Evolutionary conservation across 2,888 invertebrate genomes (phyloP), one percentile per base, ranked within the genome.

Genomic region (Andrena flavipes): DNA sequence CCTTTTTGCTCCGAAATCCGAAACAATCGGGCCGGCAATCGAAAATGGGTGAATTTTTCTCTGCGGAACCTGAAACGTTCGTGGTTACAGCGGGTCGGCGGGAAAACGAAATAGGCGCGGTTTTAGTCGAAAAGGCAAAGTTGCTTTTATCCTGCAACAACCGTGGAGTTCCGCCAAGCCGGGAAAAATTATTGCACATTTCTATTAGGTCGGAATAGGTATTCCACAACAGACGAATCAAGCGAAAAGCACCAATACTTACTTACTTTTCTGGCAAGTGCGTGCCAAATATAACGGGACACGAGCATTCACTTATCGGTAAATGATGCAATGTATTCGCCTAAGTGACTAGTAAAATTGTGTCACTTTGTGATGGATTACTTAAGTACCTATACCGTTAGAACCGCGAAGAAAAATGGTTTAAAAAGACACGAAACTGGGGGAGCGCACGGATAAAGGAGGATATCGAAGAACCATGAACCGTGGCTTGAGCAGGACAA

Each of bases 391-490:
- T 13, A 42, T 63, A 48, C 10, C 3, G 0, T 20, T 20, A 2
- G 54, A 2, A 20, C 23, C 54, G 20, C 1, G 64, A 51, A 72
- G 80, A 80, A 73, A 82, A 76, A 80, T 80, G 69, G 69, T 59
- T 76, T 56, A 72, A 48, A 64, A 65, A 30, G 4, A 0, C 23
- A 23, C 48, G 30, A 64, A 59, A 63, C 42, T 26, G 48, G 80
- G 79, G 78, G 74, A 76, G 63, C 67, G 60, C 48, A 71, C 29
- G 81, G 68, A 78, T 67, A 81, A 73, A 59, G 54, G 59, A 62
- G 49, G 35, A 75, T 70, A 26, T 42, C 30, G 26, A 69, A 64
- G 72, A 78, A 72, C 42, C 63, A 48, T 60, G 69, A 82, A 74
- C 26, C 74, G 23, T 67, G 54, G 20, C 29, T n/a, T 63, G 33